Evolutionary conservation across 92 coral and sea anemone genomes (phyloP).

Genomic region (Zoanthus sociatus): DNA sequence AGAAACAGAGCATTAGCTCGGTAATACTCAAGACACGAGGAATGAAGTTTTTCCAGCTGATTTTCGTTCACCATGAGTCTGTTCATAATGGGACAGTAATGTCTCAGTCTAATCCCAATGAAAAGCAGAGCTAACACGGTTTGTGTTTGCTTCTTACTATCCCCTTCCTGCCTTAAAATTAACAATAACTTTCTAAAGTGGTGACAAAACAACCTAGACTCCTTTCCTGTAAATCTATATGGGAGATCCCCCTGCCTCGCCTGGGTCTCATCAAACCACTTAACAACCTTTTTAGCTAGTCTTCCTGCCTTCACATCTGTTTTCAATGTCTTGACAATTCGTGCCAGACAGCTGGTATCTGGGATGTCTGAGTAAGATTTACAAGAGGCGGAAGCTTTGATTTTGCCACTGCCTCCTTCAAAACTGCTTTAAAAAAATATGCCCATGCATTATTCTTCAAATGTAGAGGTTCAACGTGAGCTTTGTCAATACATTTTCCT

Average conservation of each 20-base stretch:
- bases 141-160: slow-evolving; percentile 63
- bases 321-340: slow-evolving; percentile 52
- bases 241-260: slow-evolving; percentile 53
- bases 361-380: slow-evolving; percentile 55
- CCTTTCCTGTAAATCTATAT: slow-evolving; percentile 66
- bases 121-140: slow-evolving; percentile 54
- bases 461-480: slow-evolving; percentile 68
- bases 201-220: slow-evolving; percentile 67
- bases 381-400: slow-evolving; percentile 42
- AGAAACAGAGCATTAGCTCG: slow-evolving; percentile 57
- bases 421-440: slow-evolving; percentile 64
- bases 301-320: slow-evolving; percentile 58
- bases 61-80: slow-evolving; percentile 45
- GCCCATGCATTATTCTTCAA: slow-evolving; percentile 73
- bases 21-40: slow-evolving; percentile 58
- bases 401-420: slow-evolving; percentile 62
- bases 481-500: slow-evolving; percentile 56
- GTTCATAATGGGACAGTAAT: slow-evolving; percentile 55
- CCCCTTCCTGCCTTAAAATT: slow-evolving; percentile 49
- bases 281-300: slow-evolving; percentile 57
- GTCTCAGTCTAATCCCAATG: slow-evolving; percentile 53
- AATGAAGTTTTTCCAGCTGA: slow-evolving; percentile 49
- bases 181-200: slow-evolving; percentile 54
- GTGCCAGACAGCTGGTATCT: slow-evolving; percentile 54
- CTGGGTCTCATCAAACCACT: slow-evolving; percentile 73